Evolutionary conservation across 2,113 vertebrate genomes (phyloP), one percentile per base, ranked within the genome.

Genomic region (Pogona vitticeps): DNA sequence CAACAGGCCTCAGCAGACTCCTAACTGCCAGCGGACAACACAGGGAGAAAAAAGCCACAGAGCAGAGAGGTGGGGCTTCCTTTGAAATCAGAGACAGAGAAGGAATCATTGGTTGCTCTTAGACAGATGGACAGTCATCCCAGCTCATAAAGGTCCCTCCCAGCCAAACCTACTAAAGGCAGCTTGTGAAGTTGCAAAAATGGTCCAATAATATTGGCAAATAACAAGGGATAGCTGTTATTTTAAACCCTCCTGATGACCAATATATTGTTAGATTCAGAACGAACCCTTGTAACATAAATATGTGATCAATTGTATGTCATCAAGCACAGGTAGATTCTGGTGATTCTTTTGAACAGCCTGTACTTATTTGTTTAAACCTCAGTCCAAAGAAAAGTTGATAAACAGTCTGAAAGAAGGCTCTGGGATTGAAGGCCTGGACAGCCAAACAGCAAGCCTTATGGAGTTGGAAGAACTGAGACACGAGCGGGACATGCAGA

Each of bases 321-420:
- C 18, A 68, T 67, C 9, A 77, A 77, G 1, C 31, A 18, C 46
- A 52, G 46, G 46, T 46, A 65, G 59, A 26, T 40, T 38, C 7
- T 46, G 26, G 85, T 87, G 1, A 77, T 77, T 73, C 85, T 1
- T 63, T 68, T 68, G 9, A 2, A 86, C 20, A 75, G 20, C 0
- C 14, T 1, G 63, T 38, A 28, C 23, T 9, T 31, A 42, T 14
- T 21, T 76, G 85, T 90, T 81, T 28, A 75, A 90, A 85, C 93
- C 91, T 65, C 91, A 99, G 98, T 99, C 99, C 86, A 99, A 99
- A 96, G 99, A 99, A 92, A 99, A 99, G 94, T 90, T 99, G 91
- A 99, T 99, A 91, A 99, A 97, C 96, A 99, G 98, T 93, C 95
- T 99, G 89, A 99, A 99, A 92, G 99, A 99, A 94, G 98, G 99